A percentile compares a stretch with the other conserved stretches of the same genome.
These are phyloP conservation scores for Notolabrus celidotus DNA, from an alignment of 2,797 vertebrate species.

Conservation along the genomic window DNA sequence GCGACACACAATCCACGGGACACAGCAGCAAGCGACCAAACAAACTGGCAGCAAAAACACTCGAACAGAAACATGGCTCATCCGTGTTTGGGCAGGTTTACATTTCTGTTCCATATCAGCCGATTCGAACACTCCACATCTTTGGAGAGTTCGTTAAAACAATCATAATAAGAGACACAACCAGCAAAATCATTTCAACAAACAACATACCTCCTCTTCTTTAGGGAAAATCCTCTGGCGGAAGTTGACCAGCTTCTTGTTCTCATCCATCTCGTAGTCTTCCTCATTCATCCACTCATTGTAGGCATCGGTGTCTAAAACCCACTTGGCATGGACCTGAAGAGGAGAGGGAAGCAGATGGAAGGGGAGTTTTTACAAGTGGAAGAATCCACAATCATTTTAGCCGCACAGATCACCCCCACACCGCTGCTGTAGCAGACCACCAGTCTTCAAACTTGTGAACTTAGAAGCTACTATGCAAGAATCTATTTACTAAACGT, in stretches of 20 bases:
- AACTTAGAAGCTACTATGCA: too few species aligned
- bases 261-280: constrained; percentile 97
- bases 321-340: constrained; percentile 96
- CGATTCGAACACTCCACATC: background rate
- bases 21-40: constrained; percentile 41
- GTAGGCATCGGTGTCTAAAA: constrained; percentile 94
- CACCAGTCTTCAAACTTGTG: too few species aligned
- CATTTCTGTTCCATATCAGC: background rate
- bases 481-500: too few species aligned
- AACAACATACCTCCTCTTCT: constrained; percentile 93
- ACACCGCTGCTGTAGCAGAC: too few species aligned
- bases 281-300: constrained; percentile 99
- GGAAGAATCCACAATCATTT: too few species aligned
- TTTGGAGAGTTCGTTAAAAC: background rate
- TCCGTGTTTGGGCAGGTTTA: background rate
- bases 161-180: background rate
- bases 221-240: constrained; percentile 93
- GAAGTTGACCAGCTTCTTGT: constrained; percentile 91
- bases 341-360: background rate
- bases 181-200: too few species aligned
- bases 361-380: background rate
- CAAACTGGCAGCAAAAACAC: constrained; percentile 32
- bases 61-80: background rate
- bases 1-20: constrained; percentile 14
- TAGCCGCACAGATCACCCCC: too few species aligned